Conservation (phyloP, 2,797 vertebrate species). For the Trachops cirrhosus region DNA sequence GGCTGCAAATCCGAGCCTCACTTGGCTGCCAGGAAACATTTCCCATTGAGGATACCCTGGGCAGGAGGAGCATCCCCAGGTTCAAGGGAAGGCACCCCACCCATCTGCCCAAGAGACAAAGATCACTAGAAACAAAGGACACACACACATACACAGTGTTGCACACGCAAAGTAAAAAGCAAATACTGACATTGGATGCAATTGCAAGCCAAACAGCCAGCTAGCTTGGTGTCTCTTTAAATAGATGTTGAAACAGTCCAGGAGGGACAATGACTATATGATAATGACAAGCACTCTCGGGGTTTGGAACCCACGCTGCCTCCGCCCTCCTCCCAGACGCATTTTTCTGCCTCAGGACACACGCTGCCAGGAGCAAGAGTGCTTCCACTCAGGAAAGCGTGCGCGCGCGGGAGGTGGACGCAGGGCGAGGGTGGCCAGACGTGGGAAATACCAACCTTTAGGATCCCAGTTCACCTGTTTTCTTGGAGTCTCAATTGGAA, state of each 20-base stretch:
- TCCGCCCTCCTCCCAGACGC: conserved; percentile 64
- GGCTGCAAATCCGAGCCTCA: conserved; percentile 67
- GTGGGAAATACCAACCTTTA: conserved; percentile 91
- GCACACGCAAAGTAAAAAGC: conserved; percentile 57
- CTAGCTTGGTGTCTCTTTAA: conserved; percentile 8
- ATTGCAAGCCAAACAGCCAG: conserved; percentile 42
- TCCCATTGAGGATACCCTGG: conserved; percentile 69
- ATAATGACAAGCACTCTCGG: conserved; percentile 48
- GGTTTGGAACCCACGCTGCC: conserved; percentile 69
- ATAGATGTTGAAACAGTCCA: conserved; percentile 33
- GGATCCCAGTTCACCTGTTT: conserved; percentile 99
- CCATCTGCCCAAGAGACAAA: conserved; percentile 82
- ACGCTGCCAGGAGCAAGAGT: conserved; percentile 51
- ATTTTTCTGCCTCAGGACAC: conserved; percentile 65
- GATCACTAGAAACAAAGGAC: conserved; percentile 84
- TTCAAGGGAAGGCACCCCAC: conserved; percentile 74
- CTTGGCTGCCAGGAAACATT: conserved; percentile 80
- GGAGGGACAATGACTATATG: conserved; percentile 52
- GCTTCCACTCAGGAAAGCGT: conserved; percentile 14
- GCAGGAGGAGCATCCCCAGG: conserved; percentile 67
- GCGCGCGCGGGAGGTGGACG: conserved; percentile 64
- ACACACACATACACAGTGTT: background rate
- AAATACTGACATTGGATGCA: conserved; percentile 46
- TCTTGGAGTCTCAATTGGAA: conserved; percentile 96
- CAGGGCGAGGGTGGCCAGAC: conserved; percentile 59